Evolutionary conservation across 2,888 invertebrate species (phyloP), one percentile per base, ranked within the genome.

Genomic region (Noctuana brunneofusca): DNA sequence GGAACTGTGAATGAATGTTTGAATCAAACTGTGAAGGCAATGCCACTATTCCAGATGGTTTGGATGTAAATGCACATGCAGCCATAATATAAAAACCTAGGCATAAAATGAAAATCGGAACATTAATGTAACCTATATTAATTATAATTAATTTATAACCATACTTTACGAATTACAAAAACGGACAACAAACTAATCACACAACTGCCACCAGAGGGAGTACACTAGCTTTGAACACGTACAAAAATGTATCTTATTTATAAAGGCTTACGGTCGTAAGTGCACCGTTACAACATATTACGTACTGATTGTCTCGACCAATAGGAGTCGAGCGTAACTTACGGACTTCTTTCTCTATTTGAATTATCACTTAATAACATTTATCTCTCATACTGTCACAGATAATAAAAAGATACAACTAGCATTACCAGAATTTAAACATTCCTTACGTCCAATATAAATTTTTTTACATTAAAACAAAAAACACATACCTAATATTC

Each of bases 131-230:
- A 75, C 69, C 81, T 84, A 83, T 83, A 77, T 78, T 81, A 27
- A n/a, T 27, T 48, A 79, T 72, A 75, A 77, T 72, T 75, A 56
- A 27, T 62, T 50, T 56, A 41, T 56, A 62, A 62, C 55, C 48
- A 55, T 62, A 55, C 75, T 74, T 79, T 76, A 78, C 69, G 75
- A 80, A 78, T 77, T 83, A 82, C 77, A 83, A 81, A 81, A 83
- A 78, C 76, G 65, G 75, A 81, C 79, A 80, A 81, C 76, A 79
- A 79, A 80, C 77, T 76, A 77, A 75, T 69, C 81, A 83, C 78
- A 79, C 76, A 76, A 76, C 71, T 78, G 62, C 62, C 60, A 71
- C 70, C 72, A 75, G 70, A 71, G 70, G 73, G 76, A 67, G 69
- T 78, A 79, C 72, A 69, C 70, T 75, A 75, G 67, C 57, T 72